phyloP scores from a whole-genome alignment of 1,140 invertebrate genomes.

The Drosophila dunni region DNA sequence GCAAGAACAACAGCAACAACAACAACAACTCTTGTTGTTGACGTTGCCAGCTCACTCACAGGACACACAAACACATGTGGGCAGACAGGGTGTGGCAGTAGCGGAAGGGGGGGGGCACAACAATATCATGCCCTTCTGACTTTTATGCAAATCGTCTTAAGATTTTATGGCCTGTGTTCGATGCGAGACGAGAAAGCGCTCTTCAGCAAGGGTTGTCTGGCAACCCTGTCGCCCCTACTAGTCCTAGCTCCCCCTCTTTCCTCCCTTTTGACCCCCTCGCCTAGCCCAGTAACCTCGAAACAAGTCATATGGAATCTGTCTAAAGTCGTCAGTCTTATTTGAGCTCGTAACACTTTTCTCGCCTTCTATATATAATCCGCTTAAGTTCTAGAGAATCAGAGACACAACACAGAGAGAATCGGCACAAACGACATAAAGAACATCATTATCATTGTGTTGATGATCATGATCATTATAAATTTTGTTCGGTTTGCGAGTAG shows the following conservation, averaged over 20 bases:
- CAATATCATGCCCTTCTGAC: conserved; percentile 61
- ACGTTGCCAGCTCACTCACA: conserved; percentile 56
- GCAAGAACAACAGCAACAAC: conserved; percentile 40
- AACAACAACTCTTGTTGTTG: conserved; percentile 60
- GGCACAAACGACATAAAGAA: conserved; percentile 37
- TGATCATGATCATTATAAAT: conserved; percentile 42
- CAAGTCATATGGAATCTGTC: conserved; percentile 47
- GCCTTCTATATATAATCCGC: conserved; percentile 62
- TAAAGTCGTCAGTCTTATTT: conserved; percentile 41
- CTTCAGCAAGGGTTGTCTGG: conserved; percentile 3
- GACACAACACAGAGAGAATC: conserved; percentile 49
- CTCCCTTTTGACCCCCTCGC: neutral
- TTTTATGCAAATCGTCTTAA: conserved; percentile 69
- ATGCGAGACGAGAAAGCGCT: conserved; percentile 34
- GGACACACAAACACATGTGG: conserved; percentile 48
- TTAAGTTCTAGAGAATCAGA: conserved; percentile 73
- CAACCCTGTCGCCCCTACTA: neutral
- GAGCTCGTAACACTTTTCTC: conserved; percentile 75
- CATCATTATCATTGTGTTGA: conserved; percentile 42
- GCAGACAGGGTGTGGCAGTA: neutral
- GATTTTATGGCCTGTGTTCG: conserved; percentile 46
- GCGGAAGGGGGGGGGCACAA: neutral
- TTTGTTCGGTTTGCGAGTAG: conserved; percentile 29
- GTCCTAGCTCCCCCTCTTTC: neutral
- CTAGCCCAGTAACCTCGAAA: conserved; percentile 73